A percentile compares a stretch with the other conserved stretches of the same genome.
phyloP scores from a whole-genome alignment of 2,113 vertebrate species.

The Microcebus griseorufus region DNA sequence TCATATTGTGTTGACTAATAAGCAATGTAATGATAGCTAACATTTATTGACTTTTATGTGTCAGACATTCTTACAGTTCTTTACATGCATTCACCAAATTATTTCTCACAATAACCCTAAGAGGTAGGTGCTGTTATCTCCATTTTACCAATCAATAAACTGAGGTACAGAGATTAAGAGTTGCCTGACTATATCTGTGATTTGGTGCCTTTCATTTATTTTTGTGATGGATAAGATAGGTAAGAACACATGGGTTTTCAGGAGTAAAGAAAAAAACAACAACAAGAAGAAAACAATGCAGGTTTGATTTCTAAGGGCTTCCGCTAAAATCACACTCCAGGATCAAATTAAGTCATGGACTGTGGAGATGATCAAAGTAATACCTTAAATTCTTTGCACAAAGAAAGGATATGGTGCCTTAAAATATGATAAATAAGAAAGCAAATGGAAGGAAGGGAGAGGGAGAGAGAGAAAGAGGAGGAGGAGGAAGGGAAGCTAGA shows the following conservation, averaged over 20 bases:
- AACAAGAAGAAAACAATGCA: not conserved
- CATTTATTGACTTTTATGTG: not conserved
- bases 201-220: not conserved
- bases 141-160: not conserved
- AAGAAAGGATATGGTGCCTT: not conserved
- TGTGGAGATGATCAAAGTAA: not conserved
- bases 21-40: not conserved
- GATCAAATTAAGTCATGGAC: not conserved
- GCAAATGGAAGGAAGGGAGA: not conserved
- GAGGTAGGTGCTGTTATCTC: not conserved
- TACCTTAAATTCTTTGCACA: not conserved
- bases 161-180: not conserved
- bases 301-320: not conserved
- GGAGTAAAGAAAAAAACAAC: not conserved
- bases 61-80: not conserved
- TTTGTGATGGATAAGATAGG: not conserved
- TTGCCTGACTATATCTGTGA: not conserved
- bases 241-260: not conserved
- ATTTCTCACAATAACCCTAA: not conserved
- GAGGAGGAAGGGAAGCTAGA: too few relatives aligned
- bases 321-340: not conserved
- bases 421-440: not conserved
- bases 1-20: not conserved
- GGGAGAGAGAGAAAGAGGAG: not conserved
- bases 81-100: not conserved